Evolutionary conservation across 2,888 invertebrate genomes (phyloP), one percentile per base, ranked within the genome.

Genomic region (Lasioglossum leucozonium): DNA sequence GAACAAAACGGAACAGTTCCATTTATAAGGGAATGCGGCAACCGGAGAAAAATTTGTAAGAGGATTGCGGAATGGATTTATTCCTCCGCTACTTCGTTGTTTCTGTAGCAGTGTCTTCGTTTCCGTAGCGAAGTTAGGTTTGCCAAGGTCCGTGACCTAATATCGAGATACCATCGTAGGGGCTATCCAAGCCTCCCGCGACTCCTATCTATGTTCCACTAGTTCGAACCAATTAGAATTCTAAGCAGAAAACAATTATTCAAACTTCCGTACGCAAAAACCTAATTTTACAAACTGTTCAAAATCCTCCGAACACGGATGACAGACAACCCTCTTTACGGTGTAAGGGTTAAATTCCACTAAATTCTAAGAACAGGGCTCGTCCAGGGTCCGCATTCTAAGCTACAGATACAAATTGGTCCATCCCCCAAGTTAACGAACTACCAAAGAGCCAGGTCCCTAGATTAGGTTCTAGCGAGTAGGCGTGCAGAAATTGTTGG

Each of bases 1-100:
- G n/a, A 67, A n/a, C 67, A 22, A 37, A 22, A 67, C 34, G 37
- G 37, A n/a, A 3, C 10, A 40, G 37, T 40, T 67, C 67, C 67
- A 67, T 40, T 67, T 67, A 40, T 40, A 67, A 40, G 10, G 37
- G 40, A 67, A 67, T 37, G 67, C 11, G 37, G 37, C n/a, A 67
- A 67, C 37, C 34, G 44, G 72, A 72, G 79, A 82, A 85, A 77
- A 79, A 65, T 71, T 62, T 40, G 71, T 58, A 37, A 67, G 67
- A 67, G 67, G 67, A 67, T 67, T 37, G n/a, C 37, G 13, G 11
- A 40, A 67, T 37, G n/a, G 67, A 40, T 67, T 67, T 67, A 37
- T 67, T 40, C 11, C n/a, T n/a, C 40, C 37, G 37, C 67, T n/a
- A 6, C n/a, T 40, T 37, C n/a, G 67, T 37, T 40, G 67, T 37